phyloP scores from a whole-genome alignment of 2,113 vertebrate genomes.

The Petroica traversi region DNA sequence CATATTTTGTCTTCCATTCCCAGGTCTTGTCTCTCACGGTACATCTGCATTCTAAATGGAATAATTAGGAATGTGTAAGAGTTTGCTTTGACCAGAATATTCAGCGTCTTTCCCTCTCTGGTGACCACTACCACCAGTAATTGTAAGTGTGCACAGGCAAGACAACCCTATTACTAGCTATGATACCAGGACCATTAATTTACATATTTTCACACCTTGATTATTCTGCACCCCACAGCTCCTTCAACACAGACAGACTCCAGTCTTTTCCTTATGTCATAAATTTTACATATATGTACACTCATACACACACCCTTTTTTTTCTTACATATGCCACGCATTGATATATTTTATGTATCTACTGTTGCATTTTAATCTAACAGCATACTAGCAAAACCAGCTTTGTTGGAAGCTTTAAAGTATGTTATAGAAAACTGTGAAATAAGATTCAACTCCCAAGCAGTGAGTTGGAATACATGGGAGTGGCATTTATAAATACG shows the following conservation, averaged over 20 bases:
- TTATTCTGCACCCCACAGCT: neutral
- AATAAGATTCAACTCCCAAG: neutral
- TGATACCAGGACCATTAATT: neutral
- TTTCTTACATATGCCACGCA: neutral
- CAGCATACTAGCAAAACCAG: neutral
- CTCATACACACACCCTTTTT: neutral
- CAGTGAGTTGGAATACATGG: neutral
- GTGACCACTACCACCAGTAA: neutral
- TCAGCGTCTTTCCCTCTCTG: neutral
- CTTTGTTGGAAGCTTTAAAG: neutral
- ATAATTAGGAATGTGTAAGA: neutral
- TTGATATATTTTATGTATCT: neutral
- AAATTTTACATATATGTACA: neutral
- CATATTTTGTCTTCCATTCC: accelerated
- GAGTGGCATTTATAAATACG: neutral
- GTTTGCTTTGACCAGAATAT: neutral
- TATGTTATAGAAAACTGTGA: neutral
- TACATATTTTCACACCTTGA: neutral
- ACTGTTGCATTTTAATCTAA: neutral
- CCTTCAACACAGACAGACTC: neutral
- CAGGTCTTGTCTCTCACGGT: neutral
- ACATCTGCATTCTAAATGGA: neutral
- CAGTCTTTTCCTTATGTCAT: neutral
- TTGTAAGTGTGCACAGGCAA: neutral
- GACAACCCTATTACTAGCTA: neutral